phyloP scores from a whole-genome alignment of 2,888 invertebrate genomes.

The Galeopsomyia nigrocyanea region DNA sequence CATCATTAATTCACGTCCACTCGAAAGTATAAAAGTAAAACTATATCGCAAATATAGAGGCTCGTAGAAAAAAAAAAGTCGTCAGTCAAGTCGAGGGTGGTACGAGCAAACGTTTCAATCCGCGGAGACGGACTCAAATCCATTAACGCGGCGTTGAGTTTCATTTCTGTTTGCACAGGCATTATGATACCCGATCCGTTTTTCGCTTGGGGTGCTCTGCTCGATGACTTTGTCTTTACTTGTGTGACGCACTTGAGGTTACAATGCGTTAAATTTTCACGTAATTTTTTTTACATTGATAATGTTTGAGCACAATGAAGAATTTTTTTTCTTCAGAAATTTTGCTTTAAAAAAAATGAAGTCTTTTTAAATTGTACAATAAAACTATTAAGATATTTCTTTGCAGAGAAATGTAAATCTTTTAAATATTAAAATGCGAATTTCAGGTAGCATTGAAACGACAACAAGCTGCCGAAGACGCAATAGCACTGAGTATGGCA shows the following conservation, averaged over 20 bases:
- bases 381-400: too few species aligned
- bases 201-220: neutral
- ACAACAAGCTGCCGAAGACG: conserved; percentile 97
- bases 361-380: too few species aligned
- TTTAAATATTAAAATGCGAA: neutral
- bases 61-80: neutral
- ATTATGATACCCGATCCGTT: conserved; percentile 64
- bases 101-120: conserved; percentile 30
- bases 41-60: neutral
- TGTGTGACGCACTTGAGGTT: conserved; percentile 5
- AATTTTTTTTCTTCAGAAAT: too few species aligned
- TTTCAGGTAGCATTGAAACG: conserved; percentile 91
- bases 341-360: too few species aligned
- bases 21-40: too few species aligned
- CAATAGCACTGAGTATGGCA: conserved; percentile 91
- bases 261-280: too few species aligned
- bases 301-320: too few species aligned
- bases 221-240: neutral
- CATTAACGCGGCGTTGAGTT: conserved; percentile 65
- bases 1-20: too few species aligned
- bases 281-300: too few species aligned
- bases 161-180: conserved; percentile 65
- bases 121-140: conserved; percentile 54
- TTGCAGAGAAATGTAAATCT: too few species aligned
- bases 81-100: neutral